phyloP scores from a whole-genome alignment of 2,888 invertebrate genomes.

The Podabrus alpinus region DNA sequence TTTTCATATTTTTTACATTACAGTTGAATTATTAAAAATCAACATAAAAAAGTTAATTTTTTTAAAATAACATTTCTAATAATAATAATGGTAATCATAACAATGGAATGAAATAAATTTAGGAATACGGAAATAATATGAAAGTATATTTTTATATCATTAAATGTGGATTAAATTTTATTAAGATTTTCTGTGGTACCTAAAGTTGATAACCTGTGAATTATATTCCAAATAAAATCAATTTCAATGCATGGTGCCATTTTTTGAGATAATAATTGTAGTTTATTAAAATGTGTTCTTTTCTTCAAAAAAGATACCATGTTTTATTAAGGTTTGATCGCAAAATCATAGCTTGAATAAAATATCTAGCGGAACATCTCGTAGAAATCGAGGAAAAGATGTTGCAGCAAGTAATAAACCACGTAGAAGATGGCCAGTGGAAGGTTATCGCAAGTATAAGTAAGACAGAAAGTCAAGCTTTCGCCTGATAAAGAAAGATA shows the following conservation, averaged over 20 bases:
- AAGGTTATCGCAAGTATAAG: conserved; percentile 10
- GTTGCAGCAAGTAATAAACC: conserved; percentile 20
- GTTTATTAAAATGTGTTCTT: background rate
- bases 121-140: too few relatives aligned
- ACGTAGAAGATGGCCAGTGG: conserved; percentile 12
- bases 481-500: conserved; percentile 13
- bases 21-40: too few relatives aligned
- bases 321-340: conserved; percentile 18
- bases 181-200: too few relatives aligned
- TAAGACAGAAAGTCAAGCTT: conserved; percentile 7
- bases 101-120: too few relatives aligned
- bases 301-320: conserved; percentile 1
- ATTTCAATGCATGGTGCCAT: background rate
- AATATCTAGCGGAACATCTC: conserved; percentile 19
- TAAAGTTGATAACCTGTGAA: too few relatives aligned
- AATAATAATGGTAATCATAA: too few relatives aligned
- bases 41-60: too few relatives aligned
- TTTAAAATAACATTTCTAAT: too few relatives aligned
- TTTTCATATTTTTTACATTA: too few relatives aligned
- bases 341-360: conserved; percentile 17
- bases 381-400: conserved; percentile 20
- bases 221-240: background rate
- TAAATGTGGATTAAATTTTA: too few relatives aligned
- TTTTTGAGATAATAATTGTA: background rate
- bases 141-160: too few relatives aligned